Base-by-base conservation (phyloP, 2,888 invertebrate species). In the Poecilobothrus nobilitatus region DNA sequence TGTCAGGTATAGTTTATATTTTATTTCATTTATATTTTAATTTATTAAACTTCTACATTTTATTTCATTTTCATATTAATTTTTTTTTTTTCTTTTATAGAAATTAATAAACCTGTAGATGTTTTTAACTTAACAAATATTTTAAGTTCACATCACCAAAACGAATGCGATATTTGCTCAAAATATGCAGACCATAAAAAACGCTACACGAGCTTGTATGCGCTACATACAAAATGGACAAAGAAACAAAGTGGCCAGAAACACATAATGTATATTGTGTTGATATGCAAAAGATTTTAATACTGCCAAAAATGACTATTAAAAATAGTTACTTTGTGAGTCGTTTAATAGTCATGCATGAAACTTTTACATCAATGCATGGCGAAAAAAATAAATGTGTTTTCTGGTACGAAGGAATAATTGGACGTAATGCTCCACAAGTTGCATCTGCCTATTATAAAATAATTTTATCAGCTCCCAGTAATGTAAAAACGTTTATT, bases 371-470 rank as follows among this genome's bases (percentile, higher is more conserved):
- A 18, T 27, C 34, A n/a, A n/a, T 65, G 65, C 37, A 65, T 6
- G 41, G 18, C n/a, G 34, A 9, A 8, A 65, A 65, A 65, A 41
- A 65, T 65, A 34, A 37, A 7, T 66, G 66, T 41, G 34, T 65
- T 34, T 18, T 65, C 6, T 66, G 41, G 41, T n/a, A 66, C 37
- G 66, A 66, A 21, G n/a, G 20, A 6, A 66, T 66, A 66, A 66
- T 6, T 66, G 66, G 66, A 9, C 66, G 41, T 20, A n/a, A 41
- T 21, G 66, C 66, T 12, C 18, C 37, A 18, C 20, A 66, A 20
- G 66, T 66, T n/a, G n/a, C 66, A 10, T 66, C 41, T 15, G 41
- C 41, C 41, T 66, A 66, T 21, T 66, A 66, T 34, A 10, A 34
- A 2, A 21, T 66, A 7, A 66, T 41, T 20, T 21, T 3, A 12